phyloP scores from a whole-genome alignment of 2,888 invertebrate genomes.

The Crocallis elinguaria region DNA sequence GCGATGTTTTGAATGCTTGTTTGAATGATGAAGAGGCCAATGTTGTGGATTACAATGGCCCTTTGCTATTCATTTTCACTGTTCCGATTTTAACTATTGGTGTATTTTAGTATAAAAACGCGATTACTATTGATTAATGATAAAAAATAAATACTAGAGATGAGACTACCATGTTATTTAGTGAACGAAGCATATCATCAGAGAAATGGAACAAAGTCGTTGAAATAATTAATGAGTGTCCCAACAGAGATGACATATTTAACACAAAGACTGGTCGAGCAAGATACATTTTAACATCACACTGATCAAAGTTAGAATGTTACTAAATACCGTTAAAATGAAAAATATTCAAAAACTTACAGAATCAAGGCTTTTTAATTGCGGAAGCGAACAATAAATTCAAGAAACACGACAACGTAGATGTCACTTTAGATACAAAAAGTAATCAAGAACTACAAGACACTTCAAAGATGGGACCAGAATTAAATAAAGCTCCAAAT shows the following conservation, averaged over 20 bases:
- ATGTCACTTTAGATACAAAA: constrained; percentile 22
- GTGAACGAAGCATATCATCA: too few relatives aligned
- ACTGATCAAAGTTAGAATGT: background rate
- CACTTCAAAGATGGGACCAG: constrained; percentile 25
- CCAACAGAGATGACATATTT: background rate
- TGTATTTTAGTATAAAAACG: too few relatives aligned
- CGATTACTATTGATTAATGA: too few relatives aligned
- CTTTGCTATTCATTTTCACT: too few relatives aligned
- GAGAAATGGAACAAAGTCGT: too few relatives aligned
- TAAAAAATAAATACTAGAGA: too few relatives aligned
- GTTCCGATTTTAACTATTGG: too few relatives aligned
- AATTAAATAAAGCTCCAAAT: constrained; percentile 24
- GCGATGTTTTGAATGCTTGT: too few relatives aligned
- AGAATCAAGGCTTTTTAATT: background rate
- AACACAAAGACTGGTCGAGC: background rate
- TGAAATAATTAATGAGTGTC: background rate
- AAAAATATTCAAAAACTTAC: background rate
- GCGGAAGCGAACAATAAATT: constrained; percentile 2
- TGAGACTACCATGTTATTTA: too few relatives aligned
- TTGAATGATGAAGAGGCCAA: too few relatives aligned
- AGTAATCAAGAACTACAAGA: background rate
- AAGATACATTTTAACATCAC: background rate
- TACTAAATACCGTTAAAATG: background rate
- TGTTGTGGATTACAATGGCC: too few relatives aligned
- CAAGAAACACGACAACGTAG: constrained; percentile 10